A percentile compares a stretch with the other conserved stretches of the same genome.
These are phyloP conservation scores for Drosophila macrothrix DNA, from an alignment of 2,888 invertebrate species.

Conservation along the genomic window DNA sequence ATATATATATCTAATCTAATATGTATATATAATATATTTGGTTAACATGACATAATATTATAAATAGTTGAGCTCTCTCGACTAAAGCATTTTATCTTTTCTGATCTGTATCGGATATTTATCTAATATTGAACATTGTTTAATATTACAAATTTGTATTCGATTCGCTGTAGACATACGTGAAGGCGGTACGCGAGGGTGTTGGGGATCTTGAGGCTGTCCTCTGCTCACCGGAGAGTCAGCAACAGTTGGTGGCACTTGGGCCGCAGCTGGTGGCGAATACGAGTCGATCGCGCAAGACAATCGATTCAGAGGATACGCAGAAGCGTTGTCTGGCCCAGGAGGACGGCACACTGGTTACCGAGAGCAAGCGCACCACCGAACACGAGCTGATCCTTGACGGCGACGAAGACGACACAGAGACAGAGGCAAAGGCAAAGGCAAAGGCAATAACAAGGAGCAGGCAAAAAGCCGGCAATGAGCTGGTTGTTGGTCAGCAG, in stretches of 20 bases:
- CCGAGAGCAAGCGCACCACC: conserved; percentile 92
- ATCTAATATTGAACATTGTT: background rate
- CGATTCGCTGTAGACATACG: conserved; percentile 87
- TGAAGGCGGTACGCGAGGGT: conserved; percentile 89
- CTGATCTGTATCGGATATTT: background rate
- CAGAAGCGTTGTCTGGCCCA: conserved; percentile 91
- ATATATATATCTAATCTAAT: background rate
- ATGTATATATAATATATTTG: background rate
- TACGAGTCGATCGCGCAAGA: conserved; percentile 91
- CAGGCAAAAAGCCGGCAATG: conserved; percentile 65
- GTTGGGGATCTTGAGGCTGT: conserved; percentile 90
- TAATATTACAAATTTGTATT: background rate
- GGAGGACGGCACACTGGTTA: conserved; percentile 93
- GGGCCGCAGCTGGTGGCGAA: conserved; percentile 91
- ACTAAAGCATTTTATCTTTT: background rate
- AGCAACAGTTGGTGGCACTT: conserved; percentile 88
- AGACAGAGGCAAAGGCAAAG: background rate
- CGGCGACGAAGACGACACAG: conserved; percentile 89
- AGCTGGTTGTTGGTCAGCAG: conserved; percentile 73
- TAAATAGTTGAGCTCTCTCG: background rate
- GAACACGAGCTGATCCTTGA: conserved; percentile 92
- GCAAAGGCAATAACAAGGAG: background rate
- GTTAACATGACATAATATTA: background rate
- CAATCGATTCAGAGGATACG: conserved; percentile 94
- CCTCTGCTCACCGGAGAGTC: conserved; percentile 88